Conservation (phyloP, 2,113 vertebrate species). For the Crotophaga sulcirostris region DNA sequence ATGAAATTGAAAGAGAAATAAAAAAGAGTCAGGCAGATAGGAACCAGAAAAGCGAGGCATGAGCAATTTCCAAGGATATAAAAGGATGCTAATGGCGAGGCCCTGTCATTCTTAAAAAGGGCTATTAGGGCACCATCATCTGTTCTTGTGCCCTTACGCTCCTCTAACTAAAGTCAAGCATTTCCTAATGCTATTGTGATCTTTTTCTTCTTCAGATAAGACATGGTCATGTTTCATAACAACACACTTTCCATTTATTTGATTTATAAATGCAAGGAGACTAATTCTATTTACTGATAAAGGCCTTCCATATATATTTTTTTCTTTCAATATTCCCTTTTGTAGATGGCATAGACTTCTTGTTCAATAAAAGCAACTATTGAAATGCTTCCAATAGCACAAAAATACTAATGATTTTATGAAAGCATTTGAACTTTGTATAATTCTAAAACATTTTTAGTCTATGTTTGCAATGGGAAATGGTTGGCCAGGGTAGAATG, state of each 20-base stretch:
- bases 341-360: slow-evolving; percentile 42
- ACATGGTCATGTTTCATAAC: slow-evolving; percentile 85
- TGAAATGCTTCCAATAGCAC: slow-evolving; percentile 39
- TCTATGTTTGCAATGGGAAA: not conserved
- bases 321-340: slow-evolving; percentile 72
- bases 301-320: slow-evolving; percentile 77
- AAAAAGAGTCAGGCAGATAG: slow-evolving; percentile 89
- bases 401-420: slow-evolving; percentile 41
- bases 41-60: slow-evolving; percentile 88
- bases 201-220: slow-evolving; percentile 85
- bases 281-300: slow-evolving; percentile 90
- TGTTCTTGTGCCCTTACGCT: slow-evolving; percentile 86
- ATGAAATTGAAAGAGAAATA: slow-evolving; percentile 97
- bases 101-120: slow-evolving; percentile 94
- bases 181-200: slow-evolving; percentile 88
- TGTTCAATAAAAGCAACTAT: slow-evolving; percentile 34
- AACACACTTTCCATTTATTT: slow-evolving; percentile 85
- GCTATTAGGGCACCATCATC: slow-evolving; percentile 87
- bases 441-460: slow-evolving; percentile 12
- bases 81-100: slow-evolving; percentile 91
- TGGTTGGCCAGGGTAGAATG: not conserved
- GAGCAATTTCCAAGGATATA: slow-evolving; percentile 95
- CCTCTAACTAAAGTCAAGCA: slow-evolving; percentile 89
- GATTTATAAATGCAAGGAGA: slow-evolving; percentile 81
- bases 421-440: not conserved